phyloP scores from a whole-genome alignment of 2,888 invertebrate species.

The Encarsia formosa region DNA sequence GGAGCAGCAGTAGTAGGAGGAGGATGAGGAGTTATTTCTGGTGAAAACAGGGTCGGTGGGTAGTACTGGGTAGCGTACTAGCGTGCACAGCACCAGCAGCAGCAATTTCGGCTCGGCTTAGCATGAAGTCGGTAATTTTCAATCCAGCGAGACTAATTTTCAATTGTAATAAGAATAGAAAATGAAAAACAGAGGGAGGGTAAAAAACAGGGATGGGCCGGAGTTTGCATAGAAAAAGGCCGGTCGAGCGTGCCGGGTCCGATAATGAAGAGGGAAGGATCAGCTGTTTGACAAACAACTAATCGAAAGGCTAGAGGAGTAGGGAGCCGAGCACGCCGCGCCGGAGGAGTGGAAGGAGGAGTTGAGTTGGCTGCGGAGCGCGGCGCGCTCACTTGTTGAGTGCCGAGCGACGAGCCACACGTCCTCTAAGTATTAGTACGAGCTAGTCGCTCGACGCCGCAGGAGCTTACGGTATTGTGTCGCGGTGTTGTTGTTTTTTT shows the following conservation, averaged over 20 bases:
- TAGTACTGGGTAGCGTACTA: too few relatives aligned
- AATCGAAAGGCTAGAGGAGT: too few relatives aligned
- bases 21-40: too few relatives aligned
- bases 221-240: neutral
- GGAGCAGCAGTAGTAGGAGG: too few relatives aligned
- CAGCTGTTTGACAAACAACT: neutral
- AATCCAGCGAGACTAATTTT: too few relatives aligned
- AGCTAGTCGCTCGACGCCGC: too few relatives aligned
- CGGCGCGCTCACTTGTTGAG: slow-evolving; percentile 50
- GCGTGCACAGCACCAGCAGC: neutral
- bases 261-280: neutral
- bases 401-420: slow-evolving; percentile 38
- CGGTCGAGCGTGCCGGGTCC: too few relatives aligned
- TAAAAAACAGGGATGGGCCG: neutral
- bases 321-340: neutral
- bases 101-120: neutral
- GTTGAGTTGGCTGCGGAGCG: neutral
- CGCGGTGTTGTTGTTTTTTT: too few relatives aligned
- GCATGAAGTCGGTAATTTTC: too few relatives aligned
- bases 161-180: neutral
- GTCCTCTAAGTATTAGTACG: too few relatives aligned
- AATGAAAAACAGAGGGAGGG: neutral
- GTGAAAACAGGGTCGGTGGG: too few relatives aligned
- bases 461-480: too few relatives aligned
- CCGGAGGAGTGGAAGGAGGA: neutral